Evolutionary conservation across 2,888 invertebrate genomes (phyloP).

Genomic region (Drosophila greeni): DNA sequence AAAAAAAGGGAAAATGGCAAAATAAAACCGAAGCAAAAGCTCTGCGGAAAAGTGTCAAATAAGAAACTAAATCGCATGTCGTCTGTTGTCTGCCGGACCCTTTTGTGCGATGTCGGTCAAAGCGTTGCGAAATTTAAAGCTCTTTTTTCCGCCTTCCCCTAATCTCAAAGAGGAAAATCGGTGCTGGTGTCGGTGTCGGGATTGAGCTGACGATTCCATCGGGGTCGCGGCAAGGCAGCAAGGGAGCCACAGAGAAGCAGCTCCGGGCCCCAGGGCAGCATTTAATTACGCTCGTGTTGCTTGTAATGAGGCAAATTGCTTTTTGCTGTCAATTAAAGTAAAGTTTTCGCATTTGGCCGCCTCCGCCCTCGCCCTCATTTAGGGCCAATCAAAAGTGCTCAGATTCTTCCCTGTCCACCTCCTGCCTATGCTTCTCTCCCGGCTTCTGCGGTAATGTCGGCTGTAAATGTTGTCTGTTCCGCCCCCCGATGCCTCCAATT

Average conservation of each 20-base stretch:
- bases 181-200: constrained; percentile 7
- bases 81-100: constrained; percentile 47
- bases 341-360: constrained; percentile 65
- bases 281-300: constrained; percentile 72
- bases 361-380: constrained; percentile 41
- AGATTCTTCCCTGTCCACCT: constrained; percentile 9
- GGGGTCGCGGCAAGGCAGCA: constrained; percentile 45
- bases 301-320: constrained; percentile 72
- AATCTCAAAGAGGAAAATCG: constrained; percentile 10
- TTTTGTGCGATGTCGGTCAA: constrained; percentile 50
- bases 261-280: constrained; percentile 54
- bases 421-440: constrained; percentile 4
- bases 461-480: constrained; percentile 48
- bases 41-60: constrained; percentile 66
- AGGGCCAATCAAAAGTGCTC: constrained; percentile 60
- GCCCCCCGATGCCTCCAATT: constrained; percentile 30
- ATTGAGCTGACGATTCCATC: constrained; percentile 46
- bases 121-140: constrained; percentile 58
- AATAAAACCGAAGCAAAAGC: constrained; percentile 36
- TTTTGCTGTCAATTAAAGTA: constrained; percentile 74
- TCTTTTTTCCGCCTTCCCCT: constrained; percentile 3
- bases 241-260: constrained; percentile 10
- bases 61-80: constrained; percentile 73
- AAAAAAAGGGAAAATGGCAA: constrained; percentile 23
- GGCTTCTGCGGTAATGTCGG: constrained; percentile 53